Conservation (phyloP, 64 coral and sea anemone species). For the Montipora efflorescens region DNA sequence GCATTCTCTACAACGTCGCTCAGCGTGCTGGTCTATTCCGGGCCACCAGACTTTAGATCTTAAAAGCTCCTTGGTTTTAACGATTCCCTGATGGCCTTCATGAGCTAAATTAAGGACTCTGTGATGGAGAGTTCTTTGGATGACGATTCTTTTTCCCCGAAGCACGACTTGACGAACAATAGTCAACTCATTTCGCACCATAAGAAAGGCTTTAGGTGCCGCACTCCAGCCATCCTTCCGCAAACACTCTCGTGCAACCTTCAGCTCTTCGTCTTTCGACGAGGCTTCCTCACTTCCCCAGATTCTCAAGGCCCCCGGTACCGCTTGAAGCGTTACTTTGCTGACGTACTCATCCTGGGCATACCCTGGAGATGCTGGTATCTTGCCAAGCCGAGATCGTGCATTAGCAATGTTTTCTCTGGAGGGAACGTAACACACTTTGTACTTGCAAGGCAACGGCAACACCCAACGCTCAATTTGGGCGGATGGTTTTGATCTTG, state of each 20-base stretch:
- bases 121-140: not conserved
- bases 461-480: not conserved
- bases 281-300: slow-evolving; percentile 2
- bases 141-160: slow-evolving; percentile 18
- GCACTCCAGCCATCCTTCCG: not conserved
- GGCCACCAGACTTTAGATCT: slow-evolving; percentile 67
- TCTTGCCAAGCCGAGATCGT: not conserved
- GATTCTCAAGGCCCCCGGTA: slow-evolving; percentile 6
- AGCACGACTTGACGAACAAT: slow-evolving; percentile 33
- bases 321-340: not conserved
- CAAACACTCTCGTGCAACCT: slow-evolving; percentile 9
- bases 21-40: slow-evolving; percentile 12
- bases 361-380: not conserved
- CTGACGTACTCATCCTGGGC: not conserved
- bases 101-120: slow-evolving; percentile 13
- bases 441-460: not conserved
- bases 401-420: not conserved
- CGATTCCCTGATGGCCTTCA: slow-evolving; percentile 50
- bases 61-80: slow-evolving; percentile 49
- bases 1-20: slow-evolving; percentile 13
- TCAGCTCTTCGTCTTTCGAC: slow-evolving; percentile 1
- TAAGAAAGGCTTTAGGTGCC: slow-evolving; percentile 16
- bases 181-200: slow-evolving; percentile 20
- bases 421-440: not conserved
- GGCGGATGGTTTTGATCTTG: not conserved